Evolutionary conservation across 1,140 invertebrate species (phyloP).

Genomic region (Caerostris darwini): DNA sequence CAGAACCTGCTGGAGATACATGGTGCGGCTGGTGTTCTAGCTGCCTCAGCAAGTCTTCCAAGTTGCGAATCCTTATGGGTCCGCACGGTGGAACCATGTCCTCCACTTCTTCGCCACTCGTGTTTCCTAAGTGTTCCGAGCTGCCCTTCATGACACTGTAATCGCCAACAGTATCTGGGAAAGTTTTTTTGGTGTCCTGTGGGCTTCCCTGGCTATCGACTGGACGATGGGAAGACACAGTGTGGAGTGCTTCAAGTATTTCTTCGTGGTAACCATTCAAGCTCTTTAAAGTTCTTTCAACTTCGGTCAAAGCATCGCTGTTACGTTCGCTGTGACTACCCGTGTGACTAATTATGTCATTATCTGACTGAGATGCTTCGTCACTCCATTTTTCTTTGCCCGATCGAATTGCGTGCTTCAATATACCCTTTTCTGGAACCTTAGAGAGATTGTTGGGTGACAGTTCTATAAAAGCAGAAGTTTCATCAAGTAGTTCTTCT

Average conservation of each 20-base stretch:
- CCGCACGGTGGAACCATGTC: constrained; percentile 81
- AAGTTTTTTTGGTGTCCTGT: constrained; percentile 61
- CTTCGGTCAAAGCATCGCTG: constrained; percentile 83
- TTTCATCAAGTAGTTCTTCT: constrained; percentile 84
- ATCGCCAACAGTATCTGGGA: constrained; percentile 53
- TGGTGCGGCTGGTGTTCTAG: constrained; percentile 93
- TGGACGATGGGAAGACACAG: constrained; percentile 70
- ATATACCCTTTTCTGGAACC: constrained; percentile 91
- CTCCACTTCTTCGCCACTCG: constrained; percentile 84
- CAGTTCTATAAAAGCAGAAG: constrained; percentile 91
- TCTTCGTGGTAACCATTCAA: constrained; percentile 96
- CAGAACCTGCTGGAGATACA: constrained; percentile 89
- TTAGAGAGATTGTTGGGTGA: constrained; percentile 89
- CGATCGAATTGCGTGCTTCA: constrained; percentile 89
- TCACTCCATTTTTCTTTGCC: constrained; percentile 85
- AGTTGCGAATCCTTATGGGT: constrained; percentile 89
- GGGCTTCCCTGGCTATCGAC: constrained; percentile 67
- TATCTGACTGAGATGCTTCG: constrained; percentile 86
- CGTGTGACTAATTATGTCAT: constrained; percentile 80
- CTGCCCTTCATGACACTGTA: constrained; percentile 68
- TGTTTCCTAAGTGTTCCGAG: constrained; percentile 78
- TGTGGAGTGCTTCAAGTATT: constrained; percentile 90
- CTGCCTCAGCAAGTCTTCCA: constrained; percentile 94
- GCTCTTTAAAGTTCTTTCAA: constrained; percentile 91
- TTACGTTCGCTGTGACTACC: constrained; percentile 81